These are phyloP conservation scores for Hypolimnas misippus DNA, from an alignment of 2,888 invertebrate species.

Conservation along the genomic window DNA sequence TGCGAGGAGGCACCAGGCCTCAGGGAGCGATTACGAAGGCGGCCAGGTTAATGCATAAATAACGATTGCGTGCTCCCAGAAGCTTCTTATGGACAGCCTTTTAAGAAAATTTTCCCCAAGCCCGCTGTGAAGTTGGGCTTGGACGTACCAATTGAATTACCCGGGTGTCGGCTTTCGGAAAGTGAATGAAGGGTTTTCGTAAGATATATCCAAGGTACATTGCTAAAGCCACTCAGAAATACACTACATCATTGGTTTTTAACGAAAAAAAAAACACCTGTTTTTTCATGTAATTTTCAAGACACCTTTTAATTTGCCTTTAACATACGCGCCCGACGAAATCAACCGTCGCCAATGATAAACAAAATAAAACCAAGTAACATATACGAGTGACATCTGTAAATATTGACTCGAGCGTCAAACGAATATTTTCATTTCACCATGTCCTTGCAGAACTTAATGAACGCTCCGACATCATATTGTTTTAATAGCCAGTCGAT, in stretches of 20 bases:
- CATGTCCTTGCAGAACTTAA: background rate
- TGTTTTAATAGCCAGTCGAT: background rate
- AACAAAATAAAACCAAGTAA: background rate
- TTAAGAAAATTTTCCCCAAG: conserved; percentile 62
- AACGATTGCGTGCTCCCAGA: conserved; percentile 76
- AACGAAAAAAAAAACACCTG: background rate
- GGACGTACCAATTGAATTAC: conserved; percentile 40
- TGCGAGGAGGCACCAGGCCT: conserved; percentile 56
- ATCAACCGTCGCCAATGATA: background rate
- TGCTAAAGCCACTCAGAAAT: conserved; percentile 13
- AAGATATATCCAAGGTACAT: conserved; percentile 6
- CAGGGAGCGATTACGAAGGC: conserved; percentile 80
- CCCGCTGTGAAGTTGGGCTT: conserved; percentile 41
- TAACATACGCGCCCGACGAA: background rate
- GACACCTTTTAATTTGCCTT: background rate
- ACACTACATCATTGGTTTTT: background rate
- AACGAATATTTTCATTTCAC: conserved; percentile 4
- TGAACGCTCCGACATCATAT: background rate
- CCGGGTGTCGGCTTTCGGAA: conserved; percentile 36
- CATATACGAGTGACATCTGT: conserved; percentile 1
- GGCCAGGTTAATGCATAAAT: conserved; percentile 85
- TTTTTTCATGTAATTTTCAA: background rate
- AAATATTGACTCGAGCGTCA: conserved; percentile 1
- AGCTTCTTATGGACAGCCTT: conserved; percentile 61
- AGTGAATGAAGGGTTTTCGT: conserved; percentile 32